phyloP scores from a whole-genome alignment of 2,888 invertebrate species.

The Stenolophus ochropezus region DNA sequence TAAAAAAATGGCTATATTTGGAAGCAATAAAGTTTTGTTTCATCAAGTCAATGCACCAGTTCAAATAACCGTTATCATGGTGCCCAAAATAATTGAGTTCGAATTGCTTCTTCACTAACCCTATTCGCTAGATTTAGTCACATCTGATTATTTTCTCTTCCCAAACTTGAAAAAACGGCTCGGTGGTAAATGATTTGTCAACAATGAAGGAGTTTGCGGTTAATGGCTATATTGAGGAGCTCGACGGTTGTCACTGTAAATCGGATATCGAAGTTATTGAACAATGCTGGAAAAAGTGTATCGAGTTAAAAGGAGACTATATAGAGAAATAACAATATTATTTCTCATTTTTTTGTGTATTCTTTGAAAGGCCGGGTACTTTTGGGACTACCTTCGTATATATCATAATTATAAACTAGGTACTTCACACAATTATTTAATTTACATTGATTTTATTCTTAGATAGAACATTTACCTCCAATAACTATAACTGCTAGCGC shows the following conservation, averaged over 20 bases:
- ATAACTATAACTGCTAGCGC: constrained; percentile 76
- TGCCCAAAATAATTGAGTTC: too few species aligned
- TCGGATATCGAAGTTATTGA: too few species aligned
- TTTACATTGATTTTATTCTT: constrained; percentile 67
- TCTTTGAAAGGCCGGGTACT: too few species aligned
- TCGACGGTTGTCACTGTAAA: too few species aligned
- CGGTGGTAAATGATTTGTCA: too few species aligned
- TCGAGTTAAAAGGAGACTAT: too few species aligned
- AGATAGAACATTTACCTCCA: constrained; percentile 77
- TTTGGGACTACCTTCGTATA: too few species aligned
- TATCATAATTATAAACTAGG: too few species aligned
- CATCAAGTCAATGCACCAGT: neutral
- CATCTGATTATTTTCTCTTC: neutral
- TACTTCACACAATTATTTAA: neutral
- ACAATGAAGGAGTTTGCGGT: neutral
- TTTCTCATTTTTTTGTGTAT: too few species aligned
- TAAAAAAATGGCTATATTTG: neutral
- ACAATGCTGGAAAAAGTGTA: too few species aligned
- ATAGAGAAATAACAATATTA: too few species aligned
- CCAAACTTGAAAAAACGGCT: neutral
- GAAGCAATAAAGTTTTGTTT: neutral
- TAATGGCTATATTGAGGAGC: neutral
- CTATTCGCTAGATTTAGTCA: neutral
- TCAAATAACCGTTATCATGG: neutral
- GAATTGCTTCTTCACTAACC: neutral